Conservation (phyloP, 2,113 vertebrate genomes). For the Thryonomys swinderianus region DNA sequence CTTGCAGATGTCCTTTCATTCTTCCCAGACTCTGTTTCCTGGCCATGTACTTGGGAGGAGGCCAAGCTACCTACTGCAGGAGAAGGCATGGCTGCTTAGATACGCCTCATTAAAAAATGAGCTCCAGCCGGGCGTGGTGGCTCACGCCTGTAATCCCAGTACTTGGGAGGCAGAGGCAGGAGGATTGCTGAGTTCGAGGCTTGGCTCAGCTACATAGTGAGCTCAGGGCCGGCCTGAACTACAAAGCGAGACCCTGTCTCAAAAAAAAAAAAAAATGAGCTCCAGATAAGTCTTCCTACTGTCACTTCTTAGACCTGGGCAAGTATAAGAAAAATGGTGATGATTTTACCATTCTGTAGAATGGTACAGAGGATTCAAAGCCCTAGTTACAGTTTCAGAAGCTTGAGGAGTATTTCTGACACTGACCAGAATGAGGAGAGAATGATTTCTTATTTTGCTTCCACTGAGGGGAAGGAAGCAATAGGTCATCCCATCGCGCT, state of each 20-base stretch:
- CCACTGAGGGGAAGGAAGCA: neutral
- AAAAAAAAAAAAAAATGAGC: no score
- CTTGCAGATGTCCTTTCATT: neutral
- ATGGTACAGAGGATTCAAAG: neutral
- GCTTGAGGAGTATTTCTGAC: constrained; percentile 45
- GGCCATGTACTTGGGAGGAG: neutral
- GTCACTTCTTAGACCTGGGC: neutral
- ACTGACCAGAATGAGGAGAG: neutral
- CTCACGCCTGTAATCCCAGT: no score
- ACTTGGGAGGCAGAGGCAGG: no score
- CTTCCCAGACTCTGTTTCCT: neutral
- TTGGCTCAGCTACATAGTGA: no score
- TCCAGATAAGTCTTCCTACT: neutral
- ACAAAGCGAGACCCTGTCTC: no score
- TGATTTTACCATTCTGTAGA: neutral
- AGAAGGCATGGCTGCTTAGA: neutral
- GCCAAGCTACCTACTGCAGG: neutral
- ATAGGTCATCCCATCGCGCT: neutral
- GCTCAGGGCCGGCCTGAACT: no score
- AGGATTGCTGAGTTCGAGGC: no score
- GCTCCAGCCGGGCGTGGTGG: no score
- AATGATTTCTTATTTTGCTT: neutral
- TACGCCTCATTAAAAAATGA: no score
- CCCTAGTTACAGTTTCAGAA: neutral
- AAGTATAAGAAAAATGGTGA: neutral